A percentile compares a stretch with the other conserved stretches of the same genome.
phyloP scores from a whole-genome alignment of 2,797 vertebrate genomes.

The Yasuhikotakia modesta region DNA sequence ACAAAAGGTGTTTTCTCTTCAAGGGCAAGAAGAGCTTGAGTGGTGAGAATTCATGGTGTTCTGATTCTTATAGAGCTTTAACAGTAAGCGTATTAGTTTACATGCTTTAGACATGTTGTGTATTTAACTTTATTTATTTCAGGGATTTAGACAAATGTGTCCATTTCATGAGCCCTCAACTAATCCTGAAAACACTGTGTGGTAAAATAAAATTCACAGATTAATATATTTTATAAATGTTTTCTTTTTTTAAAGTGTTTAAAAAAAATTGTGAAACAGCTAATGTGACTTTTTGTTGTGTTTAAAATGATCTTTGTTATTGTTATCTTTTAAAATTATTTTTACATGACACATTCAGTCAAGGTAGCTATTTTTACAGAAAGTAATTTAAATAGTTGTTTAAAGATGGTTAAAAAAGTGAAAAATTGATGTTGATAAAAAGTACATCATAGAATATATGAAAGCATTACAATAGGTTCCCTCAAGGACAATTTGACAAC shows the following conservation, averaged over 20 bases:
- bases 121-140: constrained; percentile 14
- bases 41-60: constrained; percentile 37
- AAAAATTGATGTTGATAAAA: background rate
- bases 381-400: background rate
- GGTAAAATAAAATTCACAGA: too few species aligned
- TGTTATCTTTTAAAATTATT: too few species aligned
- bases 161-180: background rate
- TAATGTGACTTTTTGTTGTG: background rate
- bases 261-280: background rate
- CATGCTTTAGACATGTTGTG: constrained; percentile 1
- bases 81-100: constrained; percentile 34
- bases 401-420: background rate
- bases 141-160: background rate
- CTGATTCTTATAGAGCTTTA: constrained; percentile 34
- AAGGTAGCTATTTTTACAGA: too few species aligned
- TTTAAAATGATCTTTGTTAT: background rate
- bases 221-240: too few species aligned
- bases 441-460: background rate
- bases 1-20: constrained; percentile 43
- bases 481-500: constrained; percentile 9
- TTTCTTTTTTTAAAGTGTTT: background rate
- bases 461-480: background rate
- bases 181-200: background rate
- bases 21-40: constrained; percentile 42
- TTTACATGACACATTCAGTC: background rate